phyloP scores from a whole-genome alignment of 2,797 vertebrate species.

The Trichosurus vulpecula region DNA sequence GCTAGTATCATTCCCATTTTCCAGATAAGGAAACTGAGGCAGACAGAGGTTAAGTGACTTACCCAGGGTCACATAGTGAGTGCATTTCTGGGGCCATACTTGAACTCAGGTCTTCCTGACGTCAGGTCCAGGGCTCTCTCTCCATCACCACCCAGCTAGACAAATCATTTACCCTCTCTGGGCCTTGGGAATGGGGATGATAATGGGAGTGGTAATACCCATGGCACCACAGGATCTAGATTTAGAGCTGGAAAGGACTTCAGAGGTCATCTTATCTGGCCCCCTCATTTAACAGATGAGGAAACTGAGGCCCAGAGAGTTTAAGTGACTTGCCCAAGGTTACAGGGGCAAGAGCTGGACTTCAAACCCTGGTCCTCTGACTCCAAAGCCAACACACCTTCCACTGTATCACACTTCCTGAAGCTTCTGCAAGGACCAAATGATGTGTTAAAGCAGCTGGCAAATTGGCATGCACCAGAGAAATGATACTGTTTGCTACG shows the following conservation, averaged over 20 bases:
- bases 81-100: neutral
- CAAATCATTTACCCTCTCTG: neutral
- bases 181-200: neutral
- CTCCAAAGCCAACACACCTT: neutral
- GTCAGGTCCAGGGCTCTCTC: neutral
- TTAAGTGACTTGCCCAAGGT: neutral
- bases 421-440: neutral
- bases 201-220: neutral
- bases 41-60: neutral
- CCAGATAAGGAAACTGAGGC: neutral
- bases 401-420: neutral
- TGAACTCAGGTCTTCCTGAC: neutral
- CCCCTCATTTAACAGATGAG: neutral
- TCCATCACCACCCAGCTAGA: neutral
- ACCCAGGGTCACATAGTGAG: neutral
- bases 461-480: neutral
- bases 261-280: neutral
- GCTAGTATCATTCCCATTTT: neutral
- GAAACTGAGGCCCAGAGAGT: neutral
- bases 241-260: neutral
- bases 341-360: neutral
- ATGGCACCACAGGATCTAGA: neutral
- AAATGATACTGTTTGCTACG: neutral
- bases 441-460: neutral
- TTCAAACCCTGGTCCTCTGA: neutral